Evolutionary conservation across 92 coral and sea anemone species (phyloP).

Genomic region (Epizoanthus stellaris): DNA sequence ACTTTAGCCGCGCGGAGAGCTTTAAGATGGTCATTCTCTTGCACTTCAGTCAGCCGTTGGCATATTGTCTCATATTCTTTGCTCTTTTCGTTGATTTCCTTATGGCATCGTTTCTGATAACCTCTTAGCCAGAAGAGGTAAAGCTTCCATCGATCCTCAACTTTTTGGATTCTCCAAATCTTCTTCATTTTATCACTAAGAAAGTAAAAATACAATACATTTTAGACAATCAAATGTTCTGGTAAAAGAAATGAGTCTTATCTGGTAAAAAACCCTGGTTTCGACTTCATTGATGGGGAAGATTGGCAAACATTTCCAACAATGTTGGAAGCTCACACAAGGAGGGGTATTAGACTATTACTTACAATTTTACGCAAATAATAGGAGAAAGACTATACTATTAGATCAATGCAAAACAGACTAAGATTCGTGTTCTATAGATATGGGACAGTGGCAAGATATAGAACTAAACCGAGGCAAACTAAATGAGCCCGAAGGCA

Average conservation of each 20-base stretch:
- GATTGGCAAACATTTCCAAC: too few species aligned
- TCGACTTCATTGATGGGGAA: too few species aligned
- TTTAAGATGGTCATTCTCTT: constrained; percentile 64
- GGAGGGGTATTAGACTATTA: too few species aligned
- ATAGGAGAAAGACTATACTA: too few species aligned
- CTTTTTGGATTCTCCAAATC: constrained; percentile 30
- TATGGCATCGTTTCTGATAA: constrained; percentile 53
- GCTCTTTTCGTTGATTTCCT: constrained; percentile 47
- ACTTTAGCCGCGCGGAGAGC: constrained; percentile 75
- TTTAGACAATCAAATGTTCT: neutral
- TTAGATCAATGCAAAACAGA: too few species aligned
- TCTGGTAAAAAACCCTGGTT: too few species aligned
- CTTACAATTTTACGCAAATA: too few species aligned
- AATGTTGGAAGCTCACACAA: too few species aligned
- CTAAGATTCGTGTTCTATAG: too few species aligned
- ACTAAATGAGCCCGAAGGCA: too few species aligned
- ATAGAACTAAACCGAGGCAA: too few species aligned
- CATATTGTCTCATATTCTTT: constrained; percentile 57
- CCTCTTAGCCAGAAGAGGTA: constrained; percentile 76
- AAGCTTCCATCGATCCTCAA: constrained; percentile 61
- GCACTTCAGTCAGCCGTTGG: constrained; percentile 70
- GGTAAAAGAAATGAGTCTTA: neutral
- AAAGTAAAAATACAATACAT: neutral
- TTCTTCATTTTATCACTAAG: constrained; percentile 21
- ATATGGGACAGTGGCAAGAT: too few species aligned